Evolutionary conservation across 2,797 vertebrate species (phyloP).

Genomic region (Poeciliopsis gracilis): DNA sequence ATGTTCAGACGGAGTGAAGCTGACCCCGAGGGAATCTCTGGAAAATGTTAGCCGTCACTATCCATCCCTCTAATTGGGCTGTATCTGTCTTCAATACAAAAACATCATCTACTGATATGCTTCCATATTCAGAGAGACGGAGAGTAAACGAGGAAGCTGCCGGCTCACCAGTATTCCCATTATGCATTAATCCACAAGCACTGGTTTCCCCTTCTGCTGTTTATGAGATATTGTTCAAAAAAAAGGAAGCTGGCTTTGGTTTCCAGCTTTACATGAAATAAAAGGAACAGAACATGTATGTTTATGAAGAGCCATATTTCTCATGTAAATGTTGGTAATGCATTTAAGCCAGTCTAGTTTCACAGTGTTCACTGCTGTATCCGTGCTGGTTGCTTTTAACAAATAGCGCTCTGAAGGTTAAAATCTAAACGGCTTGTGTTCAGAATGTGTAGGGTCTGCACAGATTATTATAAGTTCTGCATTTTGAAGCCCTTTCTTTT

Average conservation of each 20-base stretch:
- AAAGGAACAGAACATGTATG: neutral
- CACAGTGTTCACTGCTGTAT: neutral
- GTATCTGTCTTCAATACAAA: neutral
- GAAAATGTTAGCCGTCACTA: conserved; percentile 1
- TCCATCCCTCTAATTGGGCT: conserved; percentile 3
- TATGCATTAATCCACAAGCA: neutral
- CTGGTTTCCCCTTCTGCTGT: neutral
- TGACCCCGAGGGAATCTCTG: neutral
- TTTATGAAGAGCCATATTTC: neutral
- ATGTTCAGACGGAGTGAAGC: neutral
- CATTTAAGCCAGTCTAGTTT: neutral
- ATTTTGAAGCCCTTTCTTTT: neutral
- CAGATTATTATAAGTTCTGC: neutral
- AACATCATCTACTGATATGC: conserved; percentile 20
- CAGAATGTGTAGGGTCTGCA: neutral
- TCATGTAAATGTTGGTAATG: neutral
- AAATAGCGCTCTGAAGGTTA: neutral
- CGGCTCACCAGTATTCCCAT: neutral
- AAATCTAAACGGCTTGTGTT: neutral
- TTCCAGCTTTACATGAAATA: neutral
- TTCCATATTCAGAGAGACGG: neutral
- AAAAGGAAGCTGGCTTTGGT: neutral
- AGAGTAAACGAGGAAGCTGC: neutral
- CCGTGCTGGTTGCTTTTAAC: neutral
- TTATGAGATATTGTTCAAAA: neutral